Evolutionary conservation across 1,140 invertebrate genomes (phyloP).

Genomic region (Papilio polytes): DNA sequence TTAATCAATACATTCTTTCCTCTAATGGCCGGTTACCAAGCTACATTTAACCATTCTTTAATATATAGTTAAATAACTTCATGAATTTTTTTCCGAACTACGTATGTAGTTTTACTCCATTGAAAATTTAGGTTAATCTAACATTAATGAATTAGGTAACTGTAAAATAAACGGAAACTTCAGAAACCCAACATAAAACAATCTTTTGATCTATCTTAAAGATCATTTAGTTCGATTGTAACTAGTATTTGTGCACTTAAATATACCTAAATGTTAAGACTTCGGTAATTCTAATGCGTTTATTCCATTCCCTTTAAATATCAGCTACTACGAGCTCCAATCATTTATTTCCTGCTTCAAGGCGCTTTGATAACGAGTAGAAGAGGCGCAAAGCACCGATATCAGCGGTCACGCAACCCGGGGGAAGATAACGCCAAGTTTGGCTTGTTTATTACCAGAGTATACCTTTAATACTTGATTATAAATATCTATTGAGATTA

Average conservation of each 20-base stretch:
- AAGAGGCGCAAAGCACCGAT: conserved; percentile 3
- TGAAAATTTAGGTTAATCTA: too few species aligned
- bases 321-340: not conserved
- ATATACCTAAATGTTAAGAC: not conserved
- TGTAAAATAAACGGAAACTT: too few species aligned
- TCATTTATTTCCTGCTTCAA: conserved; percentile 24
- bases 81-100: too few species aligned
- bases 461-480: not conserved
- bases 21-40: too few species aligned
- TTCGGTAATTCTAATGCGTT: not conserved
- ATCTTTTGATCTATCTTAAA: too few species aligned
- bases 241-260: not conserved
- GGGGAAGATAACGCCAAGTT: conserved; percentile 3
- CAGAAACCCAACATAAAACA: too few species aligned
- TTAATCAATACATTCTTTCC: too few species aligned
- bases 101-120: too few species aligned
- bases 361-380: conserved; percentile 29
- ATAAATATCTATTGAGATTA: not conserved
- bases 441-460: not conserved
- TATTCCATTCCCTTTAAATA: not conserved
- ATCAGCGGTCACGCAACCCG: conserved; percentile 25
- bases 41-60: too few species aligned
- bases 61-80: too few species aligned
- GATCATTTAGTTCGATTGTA: too few species aligned
- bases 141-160: too few species aligned